Evolutionary conservation across 2,888 invertebrate genomes (phyloP), one percentile per base, ranked within the genome.

Genomic region (Nineta flava): DNA sequence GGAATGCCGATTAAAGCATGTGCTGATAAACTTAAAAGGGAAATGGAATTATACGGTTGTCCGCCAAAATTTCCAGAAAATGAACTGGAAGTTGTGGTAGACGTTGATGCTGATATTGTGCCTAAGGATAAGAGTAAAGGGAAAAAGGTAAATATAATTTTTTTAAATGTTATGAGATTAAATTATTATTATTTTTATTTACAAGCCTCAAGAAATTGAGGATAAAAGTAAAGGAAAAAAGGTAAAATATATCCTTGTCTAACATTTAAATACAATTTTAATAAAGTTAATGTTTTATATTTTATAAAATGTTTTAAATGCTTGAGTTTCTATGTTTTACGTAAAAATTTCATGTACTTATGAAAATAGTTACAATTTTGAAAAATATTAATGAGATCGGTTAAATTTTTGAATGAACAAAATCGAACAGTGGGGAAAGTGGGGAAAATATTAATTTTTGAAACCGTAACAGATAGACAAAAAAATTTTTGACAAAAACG

Each of bases 1-100:
- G 99, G 99, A 44, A 99, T 97, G 97, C 97, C 97, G 1, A 99
- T 99, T 53, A 97, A 96, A 69, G 96, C 97, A 0, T 96, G 96
- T 72, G 91, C 99, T 12, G 99, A 99, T 66, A 99, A 99, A 65
- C 67, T 99, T 42, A 91, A 88, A 61, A 73, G 92, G 52, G 99
- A 99, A 71, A 84, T 99, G 69, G 83, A 87, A 62, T 68, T 80
- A 9, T 99, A 76, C 72, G 99, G 99, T 0, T 90, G 73, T 66
- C 97, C 97, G 16, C 99, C 99, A 2, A 64, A 76, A 17, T 97
- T 97, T 67, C 94, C 95, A 1, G 74, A 75, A 40, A 73, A 73
- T 42, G 67, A 69, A 12, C 65, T 65, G 17, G 65, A 64, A 9
- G 64, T 68, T 17, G 66, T 70, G 26, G 65, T 70, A 15, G 70